Percentiles rank a stretch among this genome's conserved stretches.
phyloP scores from a whole-genome alignment of 2,113 vertebrate species.

The Lipotes vexillifer region DNA sequence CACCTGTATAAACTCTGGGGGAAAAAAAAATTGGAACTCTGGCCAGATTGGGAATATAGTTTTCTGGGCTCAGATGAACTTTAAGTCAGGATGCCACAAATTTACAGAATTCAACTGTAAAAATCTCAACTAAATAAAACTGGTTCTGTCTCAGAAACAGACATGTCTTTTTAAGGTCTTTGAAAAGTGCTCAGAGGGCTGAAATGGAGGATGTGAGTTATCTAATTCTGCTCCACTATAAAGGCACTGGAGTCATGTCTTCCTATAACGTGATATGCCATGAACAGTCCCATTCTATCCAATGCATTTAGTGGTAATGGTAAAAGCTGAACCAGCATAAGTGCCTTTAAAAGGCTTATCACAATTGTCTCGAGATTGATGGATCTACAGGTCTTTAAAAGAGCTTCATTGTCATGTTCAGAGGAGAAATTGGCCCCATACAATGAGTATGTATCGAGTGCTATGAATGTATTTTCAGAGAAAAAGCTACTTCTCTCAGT shows the following conservation, averaged over 20 bases:
- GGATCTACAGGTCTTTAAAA: slow-evolving; percentile 21
- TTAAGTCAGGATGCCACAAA: slow-evolving; percentile 70
- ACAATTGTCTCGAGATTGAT: neutral
- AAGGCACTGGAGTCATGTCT: slow-evolving; percentile 80
- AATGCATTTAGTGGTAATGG: slow-evolving; percentile 66
- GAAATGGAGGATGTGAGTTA: slow-evolving; percentile 71
- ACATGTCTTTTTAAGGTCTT: slow-evolving; percentile 65
- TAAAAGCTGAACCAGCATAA: slow-evolving; percentile 64
- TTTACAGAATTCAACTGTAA: slow-evolving; percentile 72
- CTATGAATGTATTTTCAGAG: slow-evolving; percentile 52
- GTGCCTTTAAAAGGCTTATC: slow-evolving; percentile 48
- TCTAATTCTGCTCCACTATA: slow-evolving; percentile 73
- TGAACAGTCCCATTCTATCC: slow-evolving; percentile 57
- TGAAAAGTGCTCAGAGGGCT: slow-evolving; percentile 65
- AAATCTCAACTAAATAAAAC: slow-evolving; percentile 79
- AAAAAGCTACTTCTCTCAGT: slow-evolving; percentile 43
- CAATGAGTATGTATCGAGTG: slow-evolving; percentile 39
- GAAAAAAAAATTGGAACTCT: slow-evolving; percentile 29
- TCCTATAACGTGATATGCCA: slow-evolving; percentile 63
- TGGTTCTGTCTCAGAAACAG: slow-evolving; percentile 75
- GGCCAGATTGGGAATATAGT: slow-evolving; percentile 53
- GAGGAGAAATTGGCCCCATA: slow-evolving; percentile 47
- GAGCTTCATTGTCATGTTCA: slow-evolving; percentile 33
- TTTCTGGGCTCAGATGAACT: slow-evolving; percentile 44
- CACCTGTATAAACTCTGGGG: slow-evolving; percentile 25